Evolutionary conservation across 1,140 invertebrate species (phyloP), one percentile per base, ranked within the genome.

Genomic region (Acromyrmex charruanus): DNA sequence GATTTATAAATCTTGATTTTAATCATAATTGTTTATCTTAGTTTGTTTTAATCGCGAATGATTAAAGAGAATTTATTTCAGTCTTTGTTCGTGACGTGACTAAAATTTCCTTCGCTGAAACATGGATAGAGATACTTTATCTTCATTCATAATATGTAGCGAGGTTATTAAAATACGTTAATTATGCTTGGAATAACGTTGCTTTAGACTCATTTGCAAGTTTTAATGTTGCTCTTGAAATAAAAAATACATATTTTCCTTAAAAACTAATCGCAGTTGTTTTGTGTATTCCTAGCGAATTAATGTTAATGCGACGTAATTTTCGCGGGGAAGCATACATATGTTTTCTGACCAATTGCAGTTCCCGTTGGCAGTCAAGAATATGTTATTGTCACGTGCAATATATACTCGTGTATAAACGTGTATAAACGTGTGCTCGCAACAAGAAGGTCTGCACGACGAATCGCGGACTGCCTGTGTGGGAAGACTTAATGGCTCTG

Each of bases 311-410:
- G 28, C 14, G 55, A 21, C 14, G 12, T 53, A 49, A 74, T 84
- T 84, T 59, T 59, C 59, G 39, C 69, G 18, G 7, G 49, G 18
- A 16, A 59, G 49, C 10, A 44, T 44, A 84, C 21, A 59, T 21
- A 75, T n/a, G 39, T 49, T 51, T 74, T 61, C 68, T 75, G 25
- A 35, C 55, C 69, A 74, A 84, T 84, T 51, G 58, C 55, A 59
- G 39, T 49, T 61, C 39, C n/a, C 55, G 80, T 61, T 49, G 69
- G n/a, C 44, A 35, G 80, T 75, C 61, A 84, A 84, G 80, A 75
- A 84, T 84, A 74, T 49, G 69, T 84, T 84, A 75, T 84, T 84
- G 80, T 84, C 80, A 74, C 14, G 55, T 35, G 69, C 55, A 61
- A 51, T 75, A 49, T 25, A 58, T 25, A 39, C 18, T 3, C 58